Conservation (phyloP, 2,888 invertebrate genomes). For the Meloe dianella region DNA sequence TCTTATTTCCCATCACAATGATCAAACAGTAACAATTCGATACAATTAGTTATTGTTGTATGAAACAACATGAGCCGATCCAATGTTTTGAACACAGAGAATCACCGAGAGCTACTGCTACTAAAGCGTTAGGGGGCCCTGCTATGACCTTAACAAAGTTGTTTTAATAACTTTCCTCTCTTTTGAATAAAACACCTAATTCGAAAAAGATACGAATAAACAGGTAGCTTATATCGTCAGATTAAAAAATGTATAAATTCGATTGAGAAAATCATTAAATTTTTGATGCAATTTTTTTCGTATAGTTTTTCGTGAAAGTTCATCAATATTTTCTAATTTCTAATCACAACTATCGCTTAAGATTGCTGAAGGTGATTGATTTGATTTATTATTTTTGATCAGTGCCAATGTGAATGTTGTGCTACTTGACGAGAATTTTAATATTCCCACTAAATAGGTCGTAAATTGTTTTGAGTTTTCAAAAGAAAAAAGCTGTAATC, state of each 20-base stretch:
- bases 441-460: background rate
- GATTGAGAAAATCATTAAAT: background rate
- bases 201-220: background rate
- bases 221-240: conserved; percentile 38
- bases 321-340: background rate
- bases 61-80: conserved; percentile 12
- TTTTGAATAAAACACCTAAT: background rate
- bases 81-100: background rate
- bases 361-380: conserved; percentile 1
- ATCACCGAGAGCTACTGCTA: conserved; percentile 15
- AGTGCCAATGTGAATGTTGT: background rate
- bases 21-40: background rate
- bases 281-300: background rate
- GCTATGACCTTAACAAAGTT: conserved; percentile 28
- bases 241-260: background rate
- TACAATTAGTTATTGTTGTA: conserved; percentile 21
- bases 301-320: background rate
- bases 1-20: conserved; percentile 53
- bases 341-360: background rate
- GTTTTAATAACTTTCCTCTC: conserved; percentile 33
- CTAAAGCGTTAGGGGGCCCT: conserved; percentile 29
- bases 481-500: background rate
- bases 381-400: background rate
- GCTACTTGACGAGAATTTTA: background rate
- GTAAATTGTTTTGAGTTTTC: background rate